Conservation (phyloP, 2,797 vertebrate species). For the Petrocephalus sullivani region DNA sequence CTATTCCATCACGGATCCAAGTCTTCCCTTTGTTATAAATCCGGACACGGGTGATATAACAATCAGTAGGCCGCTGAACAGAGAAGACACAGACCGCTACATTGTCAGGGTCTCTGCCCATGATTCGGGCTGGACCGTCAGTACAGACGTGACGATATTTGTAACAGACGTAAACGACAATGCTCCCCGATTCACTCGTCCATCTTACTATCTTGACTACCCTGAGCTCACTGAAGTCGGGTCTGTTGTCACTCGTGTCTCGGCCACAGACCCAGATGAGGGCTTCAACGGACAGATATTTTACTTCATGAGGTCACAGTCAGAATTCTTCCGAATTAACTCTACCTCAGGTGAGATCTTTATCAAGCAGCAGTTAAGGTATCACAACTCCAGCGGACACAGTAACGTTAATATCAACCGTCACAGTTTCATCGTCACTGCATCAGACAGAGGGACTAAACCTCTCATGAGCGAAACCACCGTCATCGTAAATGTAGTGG, state of each 20-base stretch:
- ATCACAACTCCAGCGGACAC: conserved; percentile 78
- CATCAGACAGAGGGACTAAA: conserved; percentile 84
- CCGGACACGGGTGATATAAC: conserved; percentile 86
- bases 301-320: conserved; percentile 93
- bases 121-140: conserved; percentile 96
- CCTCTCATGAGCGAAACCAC: conserved; percentile 89
- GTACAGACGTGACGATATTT: conserved; percentile 92
- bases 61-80: conserved; percentile 81
- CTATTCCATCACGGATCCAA: conserved; percentile 81
- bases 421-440: conserved; percentile 93
- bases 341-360: conserved; percentile 86
- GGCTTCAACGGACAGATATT: conserved; percentile 88
- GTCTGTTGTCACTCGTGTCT: conserved; percentile 78
- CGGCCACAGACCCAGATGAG: conserved; percentile 82
- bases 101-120: conserved; percentile 87
- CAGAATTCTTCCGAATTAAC: conserved; percentile 92
- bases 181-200: conserved; percentile 80
- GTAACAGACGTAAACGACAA: conserved; percentile 92
- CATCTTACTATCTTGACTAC: conserved; percentile 91
- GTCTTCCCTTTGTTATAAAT: conserved; percentile 84
- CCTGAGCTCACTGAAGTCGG: conserved; percentile 84
- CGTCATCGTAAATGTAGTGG: conserved; percentile 85
- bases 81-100: conserved; percentile 87
- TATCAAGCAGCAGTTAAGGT: conserved; percentile 85
- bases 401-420: conserved; percentile 83